phyloP scores from a whole-genome alignment of 92 coral and sea anemone species.

The Palythoa grandiflora region DNA sequence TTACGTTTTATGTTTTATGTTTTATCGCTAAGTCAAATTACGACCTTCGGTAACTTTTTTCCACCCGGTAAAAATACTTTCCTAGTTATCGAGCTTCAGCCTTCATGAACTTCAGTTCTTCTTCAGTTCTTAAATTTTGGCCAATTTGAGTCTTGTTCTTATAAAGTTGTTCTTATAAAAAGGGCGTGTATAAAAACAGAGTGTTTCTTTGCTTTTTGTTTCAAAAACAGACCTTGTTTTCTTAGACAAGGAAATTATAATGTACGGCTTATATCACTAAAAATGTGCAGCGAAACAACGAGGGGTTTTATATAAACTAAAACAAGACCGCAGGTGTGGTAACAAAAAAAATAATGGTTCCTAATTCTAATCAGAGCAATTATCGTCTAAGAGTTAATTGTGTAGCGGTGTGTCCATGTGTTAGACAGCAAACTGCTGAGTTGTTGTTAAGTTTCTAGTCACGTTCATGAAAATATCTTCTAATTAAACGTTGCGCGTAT shows the following conservation, averaged over 20 bases:
- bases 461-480: background rate
- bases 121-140: too few species aligned
- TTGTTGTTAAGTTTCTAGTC: background rate
- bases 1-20: too few species aligned
- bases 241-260: background rate
- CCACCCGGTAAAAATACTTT: too few species aligned
- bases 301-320: background rate
- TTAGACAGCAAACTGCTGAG: background rate
- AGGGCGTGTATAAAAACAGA: too few species aligned
- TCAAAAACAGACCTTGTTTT: background rate
- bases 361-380: background rate
- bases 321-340: background rate
- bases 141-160: too few species aligned
- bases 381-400: background rate
- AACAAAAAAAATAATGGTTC: background rate
- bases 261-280: background rate
- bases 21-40: too few species aligned
- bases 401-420: background rate
- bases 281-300: background rate
- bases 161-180: too few species aligned
- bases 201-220: too few species aligned
- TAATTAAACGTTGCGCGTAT: background rate
- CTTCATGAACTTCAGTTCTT: too few species aligned
- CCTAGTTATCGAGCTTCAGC: too few species aligned
- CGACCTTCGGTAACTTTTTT: too few species aligned